Base-by-base conservation (phyloP, 2,888 invertebrate species). In the Ormyrus nitidulus region DNA sequence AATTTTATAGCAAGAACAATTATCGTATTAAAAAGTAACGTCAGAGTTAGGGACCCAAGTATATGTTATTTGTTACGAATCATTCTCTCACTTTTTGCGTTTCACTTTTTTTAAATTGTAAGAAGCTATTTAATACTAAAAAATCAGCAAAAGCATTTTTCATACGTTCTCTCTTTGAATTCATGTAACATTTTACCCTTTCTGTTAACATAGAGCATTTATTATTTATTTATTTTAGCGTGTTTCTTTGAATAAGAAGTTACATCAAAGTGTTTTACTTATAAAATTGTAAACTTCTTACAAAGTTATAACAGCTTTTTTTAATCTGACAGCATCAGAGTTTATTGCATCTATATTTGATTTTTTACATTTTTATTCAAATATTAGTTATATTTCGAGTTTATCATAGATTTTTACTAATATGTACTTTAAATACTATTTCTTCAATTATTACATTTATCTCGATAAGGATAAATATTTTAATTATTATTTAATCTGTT, bases 171-270 rank as follows among this genome's bases (percentile, higher is more conserved):
- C 11, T 74, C 56, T 74, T 79, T 68, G 19, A 53, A 51, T 2
- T 9, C 53, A 46, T 73, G 5, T 56, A 68, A 72, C n/a, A 68
- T 44, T 19, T 54, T 71, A 53, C 62, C 34, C 34, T 77, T 74
- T 74, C n/a, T 65, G 51, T 65, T 56, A 34, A 65, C 59, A 13
- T 69, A 74, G 58, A 73, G 54, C 69, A 79, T 74, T 73, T 64
- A 62, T 54, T 78, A 61, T 78, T 71, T 73, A 69, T 69, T 73
- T 73, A 69, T 69, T 73, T n/a, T 74, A 79, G 51, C 51, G 46
- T 49, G 34, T 64, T 75, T 75, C 34, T 64, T 66, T 65, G n/a
- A 66, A 59, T 19, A 19, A 34, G 11, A 61, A 61, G 7, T 48
- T 65, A 13, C 65, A 13, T 73, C 48, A 8, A n/a, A 72, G 11